These are phyloP conservation scores for Drosophila falleni DNA, from an alignment of 2,888 invertebrate species.

Conservation along the genomic window DNA sequence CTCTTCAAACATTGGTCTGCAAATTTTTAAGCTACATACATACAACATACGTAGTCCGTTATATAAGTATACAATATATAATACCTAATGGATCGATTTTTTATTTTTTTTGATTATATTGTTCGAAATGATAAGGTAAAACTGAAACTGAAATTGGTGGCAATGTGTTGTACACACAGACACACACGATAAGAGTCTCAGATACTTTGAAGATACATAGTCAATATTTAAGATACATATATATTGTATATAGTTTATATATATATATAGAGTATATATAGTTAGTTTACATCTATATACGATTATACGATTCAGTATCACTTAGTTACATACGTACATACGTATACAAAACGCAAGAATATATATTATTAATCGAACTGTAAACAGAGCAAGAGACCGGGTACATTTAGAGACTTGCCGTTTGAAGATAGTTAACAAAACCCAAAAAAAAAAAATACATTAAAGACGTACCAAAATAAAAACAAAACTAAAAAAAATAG, in stretches of 20 bases:
- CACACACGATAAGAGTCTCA: constrained; percentile 24
- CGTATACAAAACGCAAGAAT: constrained; percentile 63
- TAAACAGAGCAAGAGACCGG: constrained; percentile 65
- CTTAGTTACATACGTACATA: constrained; percentile 64
- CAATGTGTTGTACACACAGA: constrained; percentile 10
- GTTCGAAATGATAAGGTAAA: neutral
- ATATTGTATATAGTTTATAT: constrained; percentile 6
- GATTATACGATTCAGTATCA: constrained; percentile 55
- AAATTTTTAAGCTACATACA: constrained; percentile 45
- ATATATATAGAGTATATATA: constrained; percentile 31
- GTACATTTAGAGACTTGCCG: constrained; percentile 63
- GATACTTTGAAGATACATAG: constrained; percentile 27
- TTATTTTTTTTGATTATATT: neutral
- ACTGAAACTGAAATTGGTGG: constrained; percentile 14
- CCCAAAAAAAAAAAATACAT: constrained; percentile 25
- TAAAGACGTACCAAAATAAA: constrained; percentile 37
- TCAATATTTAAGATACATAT: constrained; percentile 23
- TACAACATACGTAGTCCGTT: constrained; percentile 18
- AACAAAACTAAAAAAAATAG: neutral
- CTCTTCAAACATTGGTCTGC: constrained; percentile 10
- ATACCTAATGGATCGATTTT: constrained; percentile 3
- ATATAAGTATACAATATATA: constrained; percentile 13
- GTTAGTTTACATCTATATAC: constrained; percentile 46
- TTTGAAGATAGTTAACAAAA: constrained; percentile 31
- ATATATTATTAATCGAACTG: constrained; percentile 56